Percentiles rank a stretch among this genome's conserved stretches.
These are phyloP conservation scores for Noctilio leporinus DNA, from an alignment of 2,113 vertebrate species.

Conservation along the genomic window DNA sequence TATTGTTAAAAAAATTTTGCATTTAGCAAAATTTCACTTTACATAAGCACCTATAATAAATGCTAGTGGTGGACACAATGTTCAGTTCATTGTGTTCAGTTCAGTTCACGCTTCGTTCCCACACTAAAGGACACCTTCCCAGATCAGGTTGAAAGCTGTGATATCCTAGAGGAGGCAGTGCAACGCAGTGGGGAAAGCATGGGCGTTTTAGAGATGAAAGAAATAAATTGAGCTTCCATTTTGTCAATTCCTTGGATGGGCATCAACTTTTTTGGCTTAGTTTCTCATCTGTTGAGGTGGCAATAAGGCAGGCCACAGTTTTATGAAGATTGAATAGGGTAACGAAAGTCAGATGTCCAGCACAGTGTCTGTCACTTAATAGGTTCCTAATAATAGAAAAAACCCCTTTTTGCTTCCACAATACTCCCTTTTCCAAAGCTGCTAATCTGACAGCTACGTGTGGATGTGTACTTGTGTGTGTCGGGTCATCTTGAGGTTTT, in stretches of 20 bases:
- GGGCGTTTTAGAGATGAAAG: not conserved
- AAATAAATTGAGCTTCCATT: not conserved
- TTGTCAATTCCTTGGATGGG: not conserved
- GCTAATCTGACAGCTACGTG: not conserved
- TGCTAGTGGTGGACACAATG: not conserved
- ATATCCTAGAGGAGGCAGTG: not conserved
- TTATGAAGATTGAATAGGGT: not conserved
- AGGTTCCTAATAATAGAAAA: not conserved
- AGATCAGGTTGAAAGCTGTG: not conserved
- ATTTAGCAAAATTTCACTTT: not conserved
- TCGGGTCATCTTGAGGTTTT: not conserved
- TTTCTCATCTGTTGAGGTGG: not conserved
- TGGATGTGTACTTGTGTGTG: not conserved
- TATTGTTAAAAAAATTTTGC: conserved; percentile 1
- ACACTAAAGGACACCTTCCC: not conserved
- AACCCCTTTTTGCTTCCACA: not conserved
- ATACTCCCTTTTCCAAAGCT: not conserved
- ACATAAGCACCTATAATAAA: not conserved
- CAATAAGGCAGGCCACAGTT: not conserved
- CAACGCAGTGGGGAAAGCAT: not conserved
- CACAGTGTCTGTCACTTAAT: not conserved
- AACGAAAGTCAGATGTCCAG: not conserved
- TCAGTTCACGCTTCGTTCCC: not conserved
- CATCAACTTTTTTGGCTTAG: not conserved
- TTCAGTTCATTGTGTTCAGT: not conserved